Evolutionary conservation across 2,113 vertebrate species (phyloP).

Genomic region (Noturus placidus): DNA sequence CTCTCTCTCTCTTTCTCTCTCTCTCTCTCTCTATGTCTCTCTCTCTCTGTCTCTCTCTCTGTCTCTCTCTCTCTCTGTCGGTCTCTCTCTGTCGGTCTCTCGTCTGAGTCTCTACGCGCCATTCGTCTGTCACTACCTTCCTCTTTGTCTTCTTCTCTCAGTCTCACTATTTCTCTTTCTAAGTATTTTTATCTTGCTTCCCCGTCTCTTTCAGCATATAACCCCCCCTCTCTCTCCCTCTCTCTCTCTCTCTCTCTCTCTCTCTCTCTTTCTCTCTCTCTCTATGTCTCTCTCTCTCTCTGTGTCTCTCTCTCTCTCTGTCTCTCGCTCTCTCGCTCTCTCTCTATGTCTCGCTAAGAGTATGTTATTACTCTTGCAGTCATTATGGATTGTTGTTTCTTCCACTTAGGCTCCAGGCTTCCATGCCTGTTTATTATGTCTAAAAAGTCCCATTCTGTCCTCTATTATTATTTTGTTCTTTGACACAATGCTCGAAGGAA

Average conservation of each 20-base stretch:
- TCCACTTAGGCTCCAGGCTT: background rate
- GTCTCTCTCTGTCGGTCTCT: too few relatives aligned
- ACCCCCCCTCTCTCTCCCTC: too few relatives aligned
- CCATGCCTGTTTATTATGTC: background rate
- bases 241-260: background rate
- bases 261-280: background rate
- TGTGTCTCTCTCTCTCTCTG: too few relatives aligned
- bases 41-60: too few relatives aligned
- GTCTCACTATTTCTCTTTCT: background rate
- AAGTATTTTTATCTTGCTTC: background rate
- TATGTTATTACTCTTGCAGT: background rate
- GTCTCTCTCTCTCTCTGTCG: too few relatives aligned
- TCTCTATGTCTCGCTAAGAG: too few relatives aligned
- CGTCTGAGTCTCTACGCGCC: background rate
- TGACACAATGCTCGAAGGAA: slow-evolving; percentile 18
- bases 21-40: too few relatives aligned
- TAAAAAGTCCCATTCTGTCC: background rate
- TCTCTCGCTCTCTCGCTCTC: too few relatives aligned
- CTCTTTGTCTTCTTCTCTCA: background rate
- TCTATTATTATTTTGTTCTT: slow-evolving; percentile 30
- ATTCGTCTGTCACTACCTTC: background rate
- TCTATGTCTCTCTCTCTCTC: background rate
- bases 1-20: too few relatives aligned
- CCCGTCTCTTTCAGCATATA: too few relatives aligned
- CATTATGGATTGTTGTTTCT: slow-evolving; percentile 1